Percentiles rank a stretch among this genome's conserved stretches.
Evolutionary conservation across 2,888 invertebrate genomes (phyloP).

Genomic region (Drosophila falleni): DNA sequence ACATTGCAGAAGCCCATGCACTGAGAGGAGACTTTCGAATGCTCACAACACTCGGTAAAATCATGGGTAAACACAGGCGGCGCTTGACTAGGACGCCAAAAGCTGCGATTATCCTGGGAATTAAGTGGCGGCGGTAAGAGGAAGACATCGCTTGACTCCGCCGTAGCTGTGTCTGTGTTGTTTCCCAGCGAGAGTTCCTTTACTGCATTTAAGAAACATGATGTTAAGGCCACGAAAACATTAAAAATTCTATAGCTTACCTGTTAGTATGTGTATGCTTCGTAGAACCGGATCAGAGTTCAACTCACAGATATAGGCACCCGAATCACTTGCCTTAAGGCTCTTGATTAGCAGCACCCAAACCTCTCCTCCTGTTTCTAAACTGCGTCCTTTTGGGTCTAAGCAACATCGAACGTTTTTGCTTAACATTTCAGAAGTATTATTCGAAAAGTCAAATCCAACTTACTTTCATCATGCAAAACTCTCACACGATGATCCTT

Average conservation of each 20-base stretch:
- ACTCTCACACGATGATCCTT: conserved; percentile 90
- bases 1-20: conserved; percentile 94
- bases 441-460: not conserved
- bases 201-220: conserved; percentile 54
- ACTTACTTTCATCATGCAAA: conserved; percentile 91
- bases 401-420: not conserved
- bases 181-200: conserved; percentile 63
- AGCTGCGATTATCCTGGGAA: conserved; percentile 81
- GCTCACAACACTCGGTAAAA: conserved; percentile 92
- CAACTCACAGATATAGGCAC: conserved; percentile 93
- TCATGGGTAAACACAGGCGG: conserved; percentile 88
- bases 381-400: conserved; percentile 80
- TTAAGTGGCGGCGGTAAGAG: conserved; percentile 81
- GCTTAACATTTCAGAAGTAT: not conserved
- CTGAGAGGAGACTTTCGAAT: conserved; percentile 89
- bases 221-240: not conserved
- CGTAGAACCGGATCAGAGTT: conserved; percentile 92
- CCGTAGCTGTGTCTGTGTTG: conserved; percentile 41
- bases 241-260: conserved; percentile 84
- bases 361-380: conserved; percentile 89
- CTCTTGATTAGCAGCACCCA: conserved; percentile 93
- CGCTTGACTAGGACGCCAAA: conserved; percentile 75
- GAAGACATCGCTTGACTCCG: conserved; percentile 80
- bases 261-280: conserved; percentile 92
- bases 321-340: conserved; percentile 90